Base-by-base conservation (phyloP, 2,888 invertebrate species). In the Heliconius erato region DNA sequence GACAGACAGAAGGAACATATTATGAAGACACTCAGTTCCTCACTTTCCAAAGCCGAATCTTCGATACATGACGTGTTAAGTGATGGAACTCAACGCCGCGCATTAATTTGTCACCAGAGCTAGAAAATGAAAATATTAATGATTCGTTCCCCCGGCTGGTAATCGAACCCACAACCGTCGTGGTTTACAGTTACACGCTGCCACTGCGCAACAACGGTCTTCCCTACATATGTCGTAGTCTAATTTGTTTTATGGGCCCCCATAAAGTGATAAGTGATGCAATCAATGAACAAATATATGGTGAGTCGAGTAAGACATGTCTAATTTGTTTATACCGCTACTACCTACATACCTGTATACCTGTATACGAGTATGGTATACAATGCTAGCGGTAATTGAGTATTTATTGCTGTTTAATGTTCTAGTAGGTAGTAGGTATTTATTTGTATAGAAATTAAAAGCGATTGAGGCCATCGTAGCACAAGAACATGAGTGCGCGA, bases 241-340 rank as follows among this genome's bases (percentile, higher is more conserved):
- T 76, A n/a, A 63, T 76, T 76, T 76, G 63, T 63, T 76, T 76
- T 63, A 76, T 76, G 63, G 35, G 35, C 76, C 59, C 26, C 63
- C 63, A 76, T 76, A 76, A 76, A 76, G n/a, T 26, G 63, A 40
- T 76, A 76, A 76, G 63, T 23, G 9, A 63, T 63, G 76, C 40
- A 76, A 59, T 63, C 59, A 16, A 3, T n/a, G 59, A 63, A 76
- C 76, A n/a, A 76, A 26, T 59, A 32, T 76, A 40, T 26, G 72
- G 26, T 9, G 7, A 26, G 26, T 76, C 63, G 35, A 11, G 28
- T 54, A 72, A 44, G 26, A 28, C 49, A 26, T 28, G 49, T 3
- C 26, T 74, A 28, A 63, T 63, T 63, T 63, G n/a, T 63, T n/a
- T 63, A n/a, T 63, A 63, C n/a, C n/a, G 63, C 63, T 63, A 63